Base-by-base conservation (phyloP, 2,888 invertebrate genomes). In the Lasioglossum leucozonium region DNA sequence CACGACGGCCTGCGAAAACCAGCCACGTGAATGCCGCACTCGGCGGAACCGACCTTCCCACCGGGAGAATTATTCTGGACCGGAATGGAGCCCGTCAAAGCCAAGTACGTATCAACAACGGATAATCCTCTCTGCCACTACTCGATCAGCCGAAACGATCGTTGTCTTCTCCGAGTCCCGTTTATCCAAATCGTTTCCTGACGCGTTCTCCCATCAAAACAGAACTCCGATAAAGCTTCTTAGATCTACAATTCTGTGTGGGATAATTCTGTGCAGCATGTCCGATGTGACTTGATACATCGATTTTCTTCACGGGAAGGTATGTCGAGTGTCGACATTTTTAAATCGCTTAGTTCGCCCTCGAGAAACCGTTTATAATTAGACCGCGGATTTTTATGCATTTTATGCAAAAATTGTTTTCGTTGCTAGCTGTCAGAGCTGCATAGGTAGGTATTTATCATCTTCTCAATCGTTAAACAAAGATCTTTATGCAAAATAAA, bases 81-180 rank as follows among this genome's bases (percentile, higher is more conserved):
- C 79, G 79, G 62, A 73, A 82, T 88, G 88, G 85, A 83, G 42
- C 87, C 87, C 72, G 76, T 82, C 72, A 88, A 90, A 85, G 55
- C 82, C 44, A 89, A 89, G 89, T 89, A 89, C 67, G 89, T 90
- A 84, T 16, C 62, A 6, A 13, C 62, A 30, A 30, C 16, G 26
- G 62, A 62, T 62, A 51, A 51, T 51, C 37, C 1, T 40, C 55
- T 40, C 16, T 18, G 34, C 34, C 34, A 26, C 30, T 34, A 30
- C 30, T 18, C 65, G 65, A 34, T 30, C 65, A 34, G 22, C n/a
- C 0, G 2, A 30, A 51, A 37, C 30, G 51, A 62, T 5, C 30
- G 13, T 6, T 62, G 62, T 62, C 62, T 62, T 30, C 2, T 13
- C 30, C 30, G 30, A n/a, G 6, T 62, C 30, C 30, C 26, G 16